Conservation (phyloP, 2,888 invertebrate genomes). For the Brachypalpus laphriformis region DNA sequence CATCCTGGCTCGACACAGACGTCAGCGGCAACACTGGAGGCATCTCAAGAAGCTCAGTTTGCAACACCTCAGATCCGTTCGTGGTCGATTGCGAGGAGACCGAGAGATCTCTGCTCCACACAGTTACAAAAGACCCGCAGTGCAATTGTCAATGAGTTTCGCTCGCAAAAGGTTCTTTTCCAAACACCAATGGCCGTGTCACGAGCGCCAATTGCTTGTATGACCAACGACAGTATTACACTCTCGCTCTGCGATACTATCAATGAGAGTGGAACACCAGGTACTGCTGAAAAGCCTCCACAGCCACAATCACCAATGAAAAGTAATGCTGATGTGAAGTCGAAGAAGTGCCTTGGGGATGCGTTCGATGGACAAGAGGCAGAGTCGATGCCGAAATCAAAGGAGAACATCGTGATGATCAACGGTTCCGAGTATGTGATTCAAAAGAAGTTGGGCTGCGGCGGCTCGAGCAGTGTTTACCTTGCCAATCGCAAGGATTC, state of each 20-base stretch:
- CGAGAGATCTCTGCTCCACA: conserved; percentile 76
- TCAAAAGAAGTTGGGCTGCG: conserved; percentile 90
- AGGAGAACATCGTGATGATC: conserved; percentile 85
- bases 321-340: conserved; percentile 67
- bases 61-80: conserved; percentile 80
- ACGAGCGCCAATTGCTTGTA: conserved; percentile 77
- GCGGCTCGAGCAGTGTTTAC: conserved; percentile 95
- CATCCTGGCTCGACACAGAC: neutral
- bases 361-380: conserved; percentile 74
- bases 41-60: conserved; percentile 78
- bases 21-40: conserved; percentile 68
- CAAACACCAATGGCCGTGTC: conserved; percentile 82
- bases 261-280: conserved; percentile 77
- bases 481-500: conserved; percentile 78
- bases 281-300: conserved; percentile 75
- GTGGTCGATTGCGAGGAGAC: conserved; percentile 75
- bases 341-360: conserved; percentile 78
- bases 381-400: conserved; percentile 48
- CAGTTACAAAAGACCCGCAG: conserved; percentile 76
- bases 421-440: conserved; percentile 90
- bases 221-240: conserved; percentile 79
- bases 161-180: conserved; percentile 81
- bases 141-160: conserved; percentile 79
- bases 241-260: conserved; percentile 80
- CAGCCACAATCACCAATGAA: conserved; percentile 14